These are phyloP conservation scores for Drosophila flavopinicola DNA, from an alignment of 2,888 invertebrate genomes.

Conservation along the genomic window DNA sequence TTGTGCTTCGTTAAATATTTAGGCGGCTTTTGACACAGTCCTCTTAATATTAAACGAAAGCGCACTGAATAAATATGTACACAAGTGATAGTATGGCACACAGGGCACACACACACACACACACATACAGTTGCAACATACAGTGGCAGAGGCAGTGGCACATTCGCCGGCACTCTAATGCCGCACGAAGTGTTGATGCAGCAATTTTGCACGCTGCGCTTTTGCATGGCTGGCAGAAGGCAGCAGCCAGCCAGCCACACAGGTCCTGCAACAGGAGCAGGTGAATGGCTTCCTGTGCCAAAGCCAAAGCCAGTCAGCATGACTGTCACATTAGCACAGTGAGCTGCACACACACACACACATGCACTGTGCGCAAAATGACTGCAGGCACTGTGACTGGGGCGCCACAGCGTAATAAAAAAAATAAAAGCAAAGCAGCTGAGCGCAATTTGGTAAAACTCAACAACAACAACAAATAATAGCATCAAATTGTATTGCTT, in stretches of 20 bases:
- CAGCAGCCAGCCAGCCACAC: slow-evolving; percentile 25
- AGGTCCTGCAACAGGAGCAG: slow-evolving; percentile 31
- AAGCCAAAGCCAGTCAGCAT: slow-evolving; percentile 68
- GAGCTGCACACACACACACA: slow-evolving; percentile 20
- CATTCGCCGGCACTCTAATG: slow-evolving; percentile 48
- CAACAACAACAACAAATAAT: slow-evolving; percentile 21
- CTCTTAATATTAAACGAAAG: slow-evolving; percentile 74
- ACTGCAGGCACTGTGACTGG: slow-evolving; percentile 72
- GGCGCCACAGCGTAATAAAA: slow-evolving; percentile 69
- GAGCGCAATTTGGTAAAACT: slow-evolving; percentile 19
- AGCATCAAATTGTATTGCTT: slow-evolving; percentile 41
- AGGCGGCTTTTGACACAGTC: slow-evolving; percentile 75
- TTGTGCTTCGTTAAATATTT: slow-evolving; percentile 74
- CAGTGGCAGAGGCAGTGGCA: slow-evolving; percentile 1
- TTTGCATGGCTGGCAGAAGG: slow-evolving; percentile 47
- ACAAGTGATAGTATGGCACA: slow-evolving; percentile 67
- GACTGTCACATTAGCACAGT: slow-evolving; percentile 77
- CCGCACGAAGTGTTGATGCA: slow-evolving; percentile 79
- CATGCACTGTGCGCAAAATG: slow-evolving; percentile 45
- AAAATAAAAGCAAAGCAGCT: slow-evolving; percentile 58
- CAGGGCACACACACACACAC: slow-evolving; percentile 9
- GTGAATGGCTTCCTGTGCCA: slow-evolving; percentile 64
- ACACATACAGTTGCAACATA: slow-evolving; percentile 6
- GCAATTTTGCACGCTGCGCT: slow-evolving; percentile 73
- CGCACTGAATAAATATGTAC: slow-evolving; percentile 73